Base-by-base conservation (phyloP, 1,140 invertebrate genomes). In the Brachystomella parvula region DNA sequence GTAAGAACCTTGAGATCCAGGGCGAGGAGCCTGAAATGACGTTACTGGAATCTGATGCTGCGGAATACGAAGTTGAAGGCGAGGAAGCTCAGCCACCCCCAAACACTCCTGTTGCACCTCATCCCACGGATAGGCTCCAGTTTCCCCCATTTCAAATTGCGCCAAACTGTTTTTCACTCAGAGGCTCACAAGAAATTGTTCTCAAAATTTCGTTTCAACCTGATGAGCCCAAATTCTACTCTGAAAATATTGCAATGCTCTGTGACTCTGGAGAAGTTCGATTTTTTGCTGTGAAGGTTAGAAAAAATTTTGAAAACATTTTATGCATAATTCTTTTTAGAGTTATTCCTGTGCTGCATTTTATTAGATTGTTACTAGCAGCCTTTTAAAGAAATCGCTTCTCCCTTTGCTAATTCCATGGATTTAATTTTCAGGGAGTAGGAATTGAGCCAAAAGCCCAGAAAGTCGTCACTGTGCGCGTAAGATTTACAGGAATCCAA, bases 191-290 rank as follows among this genome's bases (percentile, higher is more conserved):
- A 33, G 47, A 59, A 29, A 65, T 67, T 33, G 28, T 17, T 3
- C 62, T 72, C 32, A 63, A 69, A 53, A 59, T 64, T 56, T 19
- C 32, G 0, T 72, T 47, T 30, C 19, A 30, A 28, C 71, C 71
- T 2, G 69, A 44, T 26, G 53, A 53, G 0, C n/a, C 53, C 1
- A 57, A 47, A 17, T 66, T 67, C 62, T 60, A 65, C 30, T 47
- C 65, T 35, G 60, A 65, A 59, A 69, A 69, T 57, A 28, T 72
- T 15, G 67, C 62, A 21, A 19, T 72, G 15, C 28, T 72, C 9
- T 72, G 71, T 65, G 67, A 72, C 28, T 69, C 69, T 66, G 68
- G 68, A 9, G 65, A 72, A 65, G 65, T 69, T 26, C 61, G 68
- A n/a, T 72, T 66, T 66, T 35, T 71, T 53, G 64, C 65, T 28